These are phyloP conservation scores for Calycopis cecrops DNA, from an alignment of 1,140 invertebrate genomes.

Conservation along the genomic window DNA sequence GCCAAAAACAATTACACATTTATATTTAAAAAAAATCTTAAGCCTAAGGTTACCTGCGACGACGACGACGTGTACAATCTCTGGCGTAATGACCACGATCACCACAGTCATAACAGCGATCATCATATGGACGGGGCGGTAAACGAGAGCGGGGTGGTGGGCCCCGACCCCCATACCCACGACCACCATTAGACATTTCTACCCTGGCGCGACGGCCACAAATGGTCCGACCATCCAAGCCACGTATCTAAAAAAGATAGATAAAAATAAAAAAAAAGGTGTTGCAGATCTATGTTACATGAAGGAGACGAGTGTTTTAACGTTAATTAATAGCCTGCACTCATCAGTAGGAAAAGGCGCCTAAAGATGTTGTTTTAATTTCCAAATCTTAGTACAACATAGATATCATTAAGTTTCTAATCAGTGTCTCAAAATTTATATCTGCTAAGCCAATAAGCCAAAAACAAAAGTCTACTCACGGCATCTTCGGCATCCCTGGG, in stretches of 20 bases:
- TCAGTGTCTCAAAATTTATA: no score
- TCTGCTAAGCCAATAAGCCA: no score
- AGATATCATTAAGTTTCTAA: no score
- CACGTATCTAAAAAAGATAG: conserved; percentile 55
- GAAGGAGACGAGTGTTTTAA: background rate
- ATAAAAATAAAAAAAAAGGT: conserved; percentile 1
- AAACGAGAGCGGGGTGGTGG: conserved; percentile 77
- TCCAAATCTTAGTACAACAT: no score
- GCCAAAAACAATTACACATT: conserved; percentile 34
- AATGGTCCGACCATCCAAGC: conserved; percentile 84
- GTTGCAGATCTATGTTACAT: background rate
- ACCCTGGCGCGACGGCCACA: conserved; percentile 93
- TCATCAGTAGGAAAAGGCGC: no score
- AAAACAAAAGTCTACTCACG: conserved; percentile 65
- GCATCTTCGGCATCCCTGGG: conserved; percentile 98
- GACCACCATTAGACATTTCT: conserved; percentile 92
- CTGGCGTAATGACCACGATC: conserved; percentile 93
- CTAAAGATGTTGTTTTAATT: no score
- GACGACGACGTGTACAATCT: conserved; percentile 84
- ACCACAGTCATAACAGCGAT: conserved; percentile 94
- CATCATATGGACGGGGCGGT: conserved; percentile 84
- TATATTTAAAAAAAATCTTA: conserved; percentile 20
- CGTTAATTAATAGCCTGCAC: no score
- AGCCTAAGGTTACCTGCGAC: conserved; percentile 70
- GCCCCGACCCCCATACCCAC: conserved; percentile 79